Conservation (phyloP, 2,113 vertebrate species). For the Mustelus asterias region DNA sequence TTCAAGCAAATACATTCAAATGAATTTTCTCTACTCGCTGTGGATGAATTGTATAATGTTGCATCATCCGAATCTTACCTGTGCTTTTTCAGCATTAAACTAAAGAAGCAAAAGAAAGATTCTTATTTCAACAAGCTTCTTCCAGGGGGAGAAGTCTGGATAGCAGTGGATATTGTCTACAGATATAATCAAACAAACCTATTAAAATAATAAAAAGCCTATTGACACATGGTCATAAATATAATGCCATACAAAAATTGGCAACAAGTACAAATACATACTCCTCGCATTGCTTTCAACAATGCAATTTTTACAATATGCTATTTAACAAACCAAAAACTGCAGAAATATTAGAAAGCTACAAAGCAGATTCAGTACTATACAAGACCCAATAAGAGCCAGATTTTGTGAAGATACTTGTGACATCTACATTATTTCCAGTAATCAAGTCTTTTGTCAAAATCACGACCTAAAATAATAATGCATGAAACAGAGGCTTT, state of each 20-base stretch:
- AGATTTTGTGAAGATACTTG: background rate
- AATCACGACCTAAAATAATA: background rate
- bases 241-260: background rate
- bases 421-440: background rate
- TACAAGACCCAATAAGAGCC: background rate
- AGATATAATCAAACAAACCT: background rate
- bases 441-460: background rate
- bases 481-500: background rate
- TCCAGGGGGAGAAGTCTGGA: background rate
- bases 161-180: background rate
- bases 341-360: background rate
- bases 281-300: background rate
- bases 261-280: background rate
- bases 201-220: background rate
- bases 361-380: background rate
- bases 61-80: background rate
- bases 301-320: background rate
- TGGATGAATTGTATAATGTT: background rate
- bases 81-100: background rate
- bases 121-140: background rate
- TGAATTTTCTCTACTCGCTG: background rate
- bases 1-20: background rate
- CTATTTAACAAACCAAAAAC: background rate
- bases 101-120: background rate
- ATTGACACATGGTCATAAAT: background rate